A percentile compares a stretch with the other conserved stretches of the same genome.
These are phyloP conservation scores for Sylvicola cinctus DNA, from an alignment of 2,888 invertebrate species.

Conservation along the genomic window DNA sequence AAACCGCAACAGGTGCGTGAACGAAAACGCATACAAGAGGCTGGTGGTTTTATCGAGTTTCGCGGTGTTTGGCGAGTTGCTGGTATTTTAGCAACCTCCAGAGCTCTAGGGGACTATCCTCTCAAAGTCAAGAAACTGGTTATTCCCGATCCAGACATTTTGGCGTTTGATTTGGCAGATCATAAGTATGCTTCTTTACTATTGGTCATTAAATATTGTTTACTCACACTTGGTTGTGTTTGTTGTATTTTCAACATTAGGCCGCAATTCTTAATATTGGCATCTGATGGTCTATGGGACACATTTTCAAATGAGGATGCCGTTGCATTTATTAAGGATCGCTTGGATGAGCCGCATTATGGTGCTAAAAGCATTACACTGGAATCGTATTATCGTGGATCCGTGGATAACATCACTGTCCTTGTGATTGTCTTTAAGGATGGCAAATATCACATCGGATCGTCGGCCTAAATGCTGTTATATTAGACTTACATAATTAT, in stretches of 20 bases:
- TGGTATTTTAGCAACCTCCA: conserved; percentile 81
- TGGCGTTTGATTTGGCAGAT: conserved; percentile 73
- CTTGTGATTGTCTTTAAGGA: conserved; percentile 67
- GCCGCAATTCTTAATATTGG: conserved; percentile 77
- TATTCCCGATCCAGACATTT: conserved; percentile 87
- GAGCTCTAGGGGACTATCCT: conserved; percentile 89
- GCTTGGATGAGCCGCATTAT: conserved; percentile 65
- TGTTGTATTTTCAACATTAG: conserved; percentile 11
- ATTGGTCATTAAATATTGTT: too few relatives aligned
- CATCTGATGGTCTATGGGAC: conserved; percentile 94
- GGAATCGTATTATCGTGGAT: conserved; percentile 80
- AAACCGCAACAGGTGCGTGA: conserved; percentile 90
- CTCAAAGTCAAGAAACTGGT: conserved; percentile 84
- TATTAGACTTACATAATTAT: too few relatives aligned
- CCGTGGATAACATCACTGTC: conserved; percentile 89
- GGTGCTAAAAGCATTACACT: conserved; percentile 82
- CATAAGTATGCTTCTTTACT: conserved; percentile 29
- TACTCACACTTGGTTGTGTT: conserved; percentile 1
- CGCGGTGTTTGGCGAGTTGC: conserved; percentile 94
- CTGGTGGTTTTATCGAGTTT: conserved; percentile 87
- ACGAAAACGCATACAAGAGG: conserved; percentile 77
- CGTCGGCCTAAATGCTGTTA: conserved; percentile 4
- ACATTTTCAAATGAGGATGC: conserved; percentile 91
- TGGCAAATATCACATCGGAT: conserved; percentile 19
- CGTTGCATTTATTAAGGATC: conserved; percentile 66